Percentiles rank a stretch among this genome's conserved stretches.
Evolutionary conservation across 2,888 invertebrate species (phyloP).

Genomic region (Mantis religiosa): DNA sequence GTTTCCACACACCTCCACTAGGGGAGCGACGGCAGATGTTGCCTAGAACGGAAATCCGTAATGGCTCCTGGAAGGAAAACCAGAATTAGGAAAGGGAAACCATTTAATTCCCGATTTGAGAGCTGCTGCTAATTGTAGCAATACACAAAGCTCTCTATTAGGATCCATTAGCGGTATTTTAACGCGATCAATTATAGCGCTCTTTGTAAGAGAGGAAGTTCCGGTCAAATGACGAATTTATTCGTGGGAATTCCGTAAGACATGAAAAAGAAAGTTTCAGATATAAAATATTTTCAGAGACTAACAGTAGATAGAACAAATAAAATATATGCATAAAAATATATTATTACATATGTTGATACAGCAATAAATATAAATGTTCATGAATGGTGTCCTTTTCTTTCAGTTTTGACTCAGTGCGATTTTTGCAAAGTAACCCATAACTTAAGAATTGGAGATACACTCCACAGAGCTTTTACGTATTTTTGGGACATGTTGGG

Average conservation of each 20-base stretch:
- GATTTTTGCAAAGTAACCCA: too few species aligned
- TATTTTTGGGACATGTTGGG: too few species aligned
- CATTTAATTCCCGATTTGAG: not conserved
- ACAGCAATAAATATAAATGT: too few species aligned
- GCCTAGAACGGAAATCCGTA: not conserved
- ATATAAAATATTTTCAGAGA: too few species aligned
- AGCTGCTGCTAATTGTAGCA: not conserved
- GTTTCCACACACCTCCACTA: too few species aligned
- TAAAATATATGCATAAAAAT: too few species aligned
- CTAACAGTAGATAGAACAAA: too few species aligned
- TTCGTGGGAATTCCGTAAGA: not conserved
- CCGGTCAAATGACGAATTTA: not conserved
- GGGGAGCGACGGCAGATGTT: not conserved
- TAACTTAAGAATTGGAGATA: too few species aligned
- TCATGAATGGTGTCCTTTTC: too few species aligned
- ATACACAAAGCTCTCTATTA: not conserved
- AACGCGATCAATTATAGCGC: not conserved
- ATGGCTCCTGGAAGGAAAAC: not conserved
- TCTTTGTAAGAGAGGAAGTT: not conserved
- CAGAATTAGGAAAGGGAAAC: not conserved
- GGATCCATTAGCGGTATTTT: not conserved
- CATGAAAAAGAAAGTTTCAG: not conserved
- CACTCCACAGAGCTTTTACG: too few species aligned
- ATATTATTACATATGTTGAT: too few species aligned
- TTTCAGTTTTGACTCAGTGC: too few species aligned